Conservation (phyloP, 2,113 vertebrate species). For the Elachura formosa region DNA sequence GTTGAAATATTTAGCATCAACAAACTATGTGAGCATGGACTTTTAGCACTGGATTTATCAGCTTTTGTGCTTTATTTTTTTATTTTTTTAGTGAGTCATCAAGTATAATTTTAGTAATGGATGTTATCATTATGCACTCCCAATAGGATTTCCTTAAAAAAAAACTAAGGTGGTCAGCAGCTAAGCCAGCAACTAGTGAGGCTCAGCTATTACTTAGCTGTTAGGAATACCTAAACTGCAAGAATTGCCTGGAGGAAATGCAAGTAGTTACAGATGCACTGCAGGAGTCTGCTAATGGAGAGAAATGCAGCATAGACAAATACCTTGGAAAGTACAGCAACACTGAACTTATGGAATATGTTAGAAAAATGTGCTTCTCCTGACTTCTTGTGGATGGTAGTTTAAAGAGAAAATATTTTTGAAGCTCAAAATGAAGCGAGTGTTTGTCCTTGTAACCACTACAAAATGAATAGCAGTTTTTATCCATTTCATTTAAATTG, state of each 20-base stretch:
- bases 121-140: neutral
- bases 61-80: neutral
- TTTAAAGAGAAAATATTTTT: conserved; percentile 2
- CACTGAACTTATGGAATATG: neutral
- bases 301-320: neutral
- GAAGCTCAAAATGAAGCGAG: neutral
- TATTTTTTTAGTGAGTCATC: neutral
- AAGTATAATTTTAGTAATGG: neutral
- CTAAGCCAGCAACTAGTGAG: neutral
- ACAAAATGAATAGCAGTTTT: neutral
- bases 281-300: neutral
- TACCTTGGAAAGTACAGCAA: neutral
- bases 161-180: neutral
- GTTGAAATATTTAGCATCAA: neutral
- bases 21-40: neutral
- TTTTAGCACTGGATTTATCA: neutral
- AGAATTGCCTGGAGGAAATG: neutral
- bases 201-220: neutral
- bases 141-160: neutral
- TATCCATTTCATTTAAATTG: neutral
- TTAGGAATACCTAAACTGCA: neutral
- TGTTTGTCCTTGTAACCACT: neutral
- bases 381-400: neutral
- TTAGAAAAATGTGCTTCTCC: neutral
- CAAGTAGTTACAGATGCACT: neutral